A percentile compares a stretch with the other conserved stretches of the same genome.
Evolutionary conservation across 2,888 invertebrate species (phyloP).

Genomic region (Leptinotarsa rubiginosa): DNA sequence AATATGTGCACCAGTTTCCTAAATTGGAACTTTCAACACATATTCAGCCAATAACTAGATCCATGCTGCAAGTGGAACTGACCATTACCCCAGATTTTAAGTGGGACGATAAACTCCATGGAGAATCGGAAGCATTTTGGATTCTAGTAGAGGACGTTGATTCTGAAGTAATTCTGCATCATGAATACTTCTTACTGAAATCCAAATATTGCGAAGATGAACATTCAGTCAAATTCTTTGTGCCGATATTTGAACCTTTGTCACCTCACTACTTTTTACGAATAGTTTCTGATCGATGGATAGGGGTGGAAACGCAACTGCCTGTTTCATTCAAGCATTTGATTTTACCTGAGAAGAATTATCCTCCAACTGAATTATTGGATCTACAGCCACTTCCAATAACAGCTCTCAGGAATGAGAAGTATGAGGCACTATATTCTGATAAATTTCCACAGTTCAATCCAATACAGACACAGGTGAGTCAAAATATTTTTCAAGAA

Average conservation of each 20-base stretch:
- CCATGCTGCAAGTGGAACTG: constrained; percentile 93
- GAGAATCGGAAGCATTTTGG: constrained; percentile 88
- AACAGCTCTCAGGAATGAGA: constrained; percentile 88
- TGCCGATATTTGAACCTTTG: constrained; percentile 97
- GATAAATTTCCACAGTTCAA: constrained; percentile 94
- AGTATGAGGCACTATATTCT: constrained; percentile 87
- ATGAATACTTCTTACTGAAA: constrained; percentile 93
- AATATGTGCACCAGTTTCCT: constrained; percentile 96
- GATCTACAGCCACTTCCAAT: constrained; percentile 97
- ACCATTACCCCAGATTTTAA: constrained; percentile 99
- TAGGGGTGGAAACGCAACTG: constrained; percentile 93
- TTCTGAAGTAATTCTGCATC: constrained; percentile 91
- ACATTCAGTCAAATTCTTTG: constrained; percentile 96
- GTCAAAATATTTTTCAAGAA: constrained; percentile 62
- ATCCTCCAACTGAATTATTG: constrained; percentile 96
- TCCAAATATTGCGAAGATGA: constrained; percentile 94
- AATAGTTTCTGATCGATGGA: constrained; percentile 91
- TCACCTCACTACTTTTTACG: constrained; percentile 98
- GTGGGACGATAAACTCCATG: constrained; percentile 96
- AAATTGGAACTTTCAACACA: constrained; percentile 96
- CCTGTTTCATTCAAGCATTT: constrained; percentile 94
- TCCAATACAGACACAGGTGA: constrained; percentile 99
- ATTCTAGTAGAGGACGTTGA: constrained; percentile 89
- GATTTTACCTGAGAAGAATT: constrained; percentile 97
- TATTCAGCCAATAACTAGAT: constrained; percentile 96